These are phyloP conservation scores for Listrodromus nycthemerus DNA, from an alignment of 2,888 invertebrate species.

Conservation along the genomic window DNA sequence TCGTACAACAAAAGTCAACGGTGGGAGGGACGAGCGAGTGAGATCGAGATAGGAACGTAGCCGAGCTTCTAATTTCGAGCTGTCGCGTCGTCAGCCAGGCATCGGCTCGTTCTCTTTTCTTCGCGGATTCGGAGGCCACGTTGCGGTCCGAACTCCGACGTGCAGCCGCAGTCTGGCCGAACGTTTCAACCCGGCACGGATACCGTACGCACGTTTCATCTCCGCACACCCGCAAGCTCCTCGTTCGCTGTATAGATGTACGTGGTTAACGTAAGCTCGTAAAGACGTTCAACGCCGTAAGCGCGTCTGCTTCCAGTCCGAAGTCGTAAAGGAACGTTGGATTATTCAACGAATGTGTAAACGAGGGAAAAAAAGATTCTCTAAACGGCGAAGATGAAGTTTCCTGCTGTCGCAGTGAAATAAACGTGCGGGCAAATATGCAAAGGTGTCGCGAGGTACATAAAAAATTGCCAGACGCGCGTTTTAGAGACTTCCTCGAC, in stretches of 20 bases:
- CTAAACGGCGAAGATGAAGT: background rate
- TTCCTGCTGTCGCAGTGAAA: conserved; percentile 1
- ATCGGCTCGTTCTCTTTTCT: conserved; percentile 47
- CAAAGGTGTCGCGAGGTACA: background rate
- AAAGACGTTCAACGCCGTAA: conserved; percentile 23
- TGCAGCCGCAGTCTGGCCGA: conserved; percentile 37
- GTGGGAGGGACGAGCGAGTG: background rate
- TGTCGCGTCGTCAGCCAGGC: conserved; percentile 26
- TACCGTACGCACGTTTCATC: background rate
- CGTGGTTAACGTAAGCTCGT: conserved; percentile 37
- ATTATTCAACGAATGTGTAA: conserved; percentile 1
- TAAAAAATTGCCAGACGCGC: background rate
- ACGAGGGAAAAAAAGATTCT: background rate
- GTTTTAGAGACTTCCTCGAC: conserved; percentile 9
- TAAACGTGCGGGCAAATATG: background rate
- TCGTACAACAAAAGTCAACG: conserved; percentile 7
- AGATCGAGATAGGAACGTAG: conserved; percentile 39
- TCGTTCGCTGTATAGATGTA: background rate
- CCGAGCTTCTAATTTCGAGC: conserved; percentile 63
- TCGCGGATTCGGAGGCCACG: conserved; percentile 28
- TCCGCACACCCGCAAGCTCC: background rate
- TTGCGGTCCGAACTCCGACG: background rate
- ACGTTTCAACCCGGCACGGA: conserved; percentile 16
- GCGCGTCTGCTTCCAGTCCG: conserved; percentile 15
- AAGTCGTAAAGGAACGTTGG: conserved; percentile 17